A percentile compares a stretch with the other conserved stretches of the same genome.
Conservation (phyloP, 2,113 vertebrate species). For the Lethenteron camtschaticum region DNA sequence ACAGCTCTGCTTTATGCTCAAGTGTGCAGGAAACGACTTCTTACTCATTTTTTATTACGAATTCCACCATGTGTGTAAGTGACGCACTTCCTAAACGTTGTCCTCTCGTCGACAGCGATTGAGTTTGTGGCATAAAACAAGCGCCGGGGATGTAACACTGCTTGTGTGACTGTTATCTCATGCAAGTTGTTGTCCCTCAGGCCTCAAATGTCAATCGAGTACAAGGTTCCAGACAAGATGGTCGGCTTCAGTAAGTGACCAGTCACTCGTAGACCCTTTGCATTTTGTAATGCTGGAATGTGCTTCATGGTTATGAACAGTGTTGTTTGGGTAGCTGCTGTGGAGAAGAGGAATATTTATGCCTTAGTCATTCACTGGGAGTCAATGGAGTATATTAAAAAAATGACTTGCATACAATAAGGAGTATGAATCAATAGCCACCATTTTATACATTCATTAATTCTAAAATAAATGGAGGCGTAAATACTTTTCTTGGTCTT, state of each 20-base stretch:
- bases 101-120: too few relatives aligned
- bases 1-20: too few relatives aligned
- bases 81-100: too few relatives aligned
- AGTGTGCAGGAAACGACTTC: too few relatives aligned
- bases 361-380: too few relatives aligned
- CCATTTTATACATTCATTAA: too few relatives aligned
- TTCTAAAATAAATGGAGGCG: too few relatives aligned
- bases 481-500: too few relatives aligned
- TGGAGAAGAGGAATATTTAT: neutral
- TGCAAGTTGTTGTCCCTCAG: constrained; percentile 21
- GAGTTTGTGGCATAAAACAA: too few relatives aligned
- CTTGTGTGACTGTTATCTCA: constrained; percentile 7
- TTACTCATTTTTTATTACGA: neutral
- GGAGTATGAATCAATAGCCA: too few relatives aligned
- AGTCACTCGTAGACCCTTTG: neutral
- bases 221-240: constrained; percentile 99
- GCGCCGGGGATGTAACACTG: neutral
- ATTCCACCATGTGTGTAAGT: neutral
- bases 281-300: constrained; percentile 8
- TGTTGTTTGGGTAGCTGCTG: constrained; percentile 12
- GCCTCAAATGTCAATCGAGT: constrained; percentile 90
- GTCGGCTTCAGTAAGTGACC: constrained; percentile 95
- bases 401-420: too few relatives aligned
- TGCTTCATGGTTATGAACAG: constrained; percentile 15
- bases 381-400: too few relatives aligned